Conservation (phyloP, 2,888 invertebrate genomes). For the Antheraea yamamai region DNA sequence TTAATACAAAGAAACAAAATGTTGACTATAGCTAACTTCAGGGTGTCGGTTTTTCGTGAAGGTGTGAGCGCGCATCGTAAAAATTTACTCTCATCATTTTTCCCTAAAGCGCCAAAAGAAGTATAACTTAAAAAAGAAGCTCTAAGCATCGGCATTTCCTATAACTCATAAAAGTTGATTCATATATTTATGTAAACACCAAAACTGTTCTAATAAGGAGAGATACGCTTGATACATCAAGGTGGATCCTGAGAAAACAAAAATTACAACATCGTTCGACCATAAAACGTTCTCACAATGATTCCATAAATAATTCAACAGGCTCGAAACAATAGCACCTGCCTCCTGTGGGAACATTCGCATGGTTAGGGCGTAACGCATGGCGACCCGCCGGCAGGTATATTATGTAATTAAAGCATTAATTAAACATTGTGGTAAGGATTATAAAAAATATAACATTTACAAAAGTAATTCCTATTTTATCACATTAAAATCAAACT, state of each 20-base stretch:
- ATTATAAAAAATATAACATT: conserved; percentile 1
- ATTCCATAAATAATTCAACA: conserved; percentile 59
- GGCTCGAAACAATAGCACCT: conserved; percentile 58
- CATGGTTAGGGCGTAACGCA: conserved; percentile 59
- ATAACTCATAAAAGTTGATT: background rate
- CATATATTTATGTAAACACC: background rate
- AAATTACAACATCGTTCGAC: conserved; percentile 7
- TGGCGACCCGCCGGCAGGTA: conserved; percentile 28
- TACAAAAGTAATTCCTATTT: background rate
- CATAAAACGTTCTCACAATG: conserved; percentile 45
- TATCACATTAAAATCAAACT: too few relatives aligned
- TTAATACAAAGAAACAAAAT: too few relatives aligned
- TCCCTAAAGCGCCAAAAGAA: too few relatives aligned
- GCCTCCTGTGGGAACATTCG: conserved; percentile 66
- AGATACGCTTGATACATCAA: background rate
- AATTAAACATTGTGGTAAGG: conserved; percentile 9
- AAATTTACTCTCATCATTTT: too few relatives aligned
- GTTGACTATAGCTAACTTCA: too few relatives aligned
- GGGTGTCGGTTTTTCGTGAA: too few relatives aligned
- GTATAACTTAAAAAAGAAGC: too few relatives aligned
- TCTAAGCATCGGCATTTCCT: background rate
- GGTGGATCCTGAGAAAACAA: background rate
- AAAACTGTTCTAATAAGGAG: background rate
- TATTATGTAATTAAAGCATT: conserved; percentile 7
- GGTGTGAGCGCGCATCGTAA: too few relatives aligned